phyloP scores from a whole-genome alignment of 53 echinoderm and acorn worm genomes.

The Patiria pectinifera region DNA sequence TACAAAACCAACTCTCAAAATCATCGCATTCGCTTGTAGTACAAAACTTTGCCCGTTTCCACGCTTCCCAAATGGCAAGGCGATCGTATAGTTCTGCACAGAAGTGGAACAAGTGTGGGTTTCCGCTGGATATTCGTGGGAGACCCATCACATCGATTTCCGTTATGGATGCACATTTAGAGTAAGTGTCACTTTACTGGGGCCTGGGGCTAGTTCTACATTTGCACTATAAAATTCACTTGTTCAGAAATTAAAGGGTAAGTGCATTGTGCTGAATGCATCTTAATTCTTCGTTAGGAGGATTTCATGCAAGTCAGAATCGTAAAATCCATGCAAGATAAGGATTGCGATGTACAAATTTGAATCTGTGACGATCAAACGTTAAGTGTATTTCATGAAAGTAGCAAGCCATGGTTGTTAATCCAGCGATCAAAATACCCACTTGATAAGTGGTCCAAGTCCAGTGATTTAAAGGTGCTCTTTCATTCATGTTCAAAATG shows the following conservation, averaged over 20 bases:
- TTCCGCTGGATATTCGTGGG: not conserved
- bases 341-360: too few species aligned
- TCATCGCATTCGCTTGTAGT: too few species aligned
- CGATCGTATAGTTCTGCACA: not conserved
- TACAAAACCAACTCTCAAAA: too few species aligned
- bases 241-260: not conserved
- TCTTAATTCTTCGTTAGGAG: not conserved
- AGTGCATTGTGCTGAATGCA: not conserved
- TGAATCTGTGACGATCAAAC: too few species aligned
- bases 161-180: conserved; percentile 4
- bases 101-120: not conserved
- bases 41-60: not conserved
- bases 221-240: not conserved
- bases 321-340: too few species aligned
- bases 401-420: too few species aligned
- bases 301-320: not conserved
- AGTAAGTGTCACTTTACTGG: conserved; percentile 32
- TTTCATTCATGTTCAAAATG: too few species aligned
- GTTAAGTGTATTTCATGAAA: too few species aligned
- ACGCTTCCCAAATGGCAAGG: not conserved
- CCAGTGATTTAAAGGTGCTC: too few species aligned
- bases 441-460: too few species aligned
- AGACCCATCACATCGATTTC: conserved; percentile 43
- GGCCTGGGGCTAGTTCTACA: not conserved
- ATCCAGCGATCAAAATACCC: too few species aligned